These are phyloP conservation scores for Psilopsiagon aymara DNA, from an alignment of 2,113 vertebrate genomes.

Conservation along the genomic window DNA sequence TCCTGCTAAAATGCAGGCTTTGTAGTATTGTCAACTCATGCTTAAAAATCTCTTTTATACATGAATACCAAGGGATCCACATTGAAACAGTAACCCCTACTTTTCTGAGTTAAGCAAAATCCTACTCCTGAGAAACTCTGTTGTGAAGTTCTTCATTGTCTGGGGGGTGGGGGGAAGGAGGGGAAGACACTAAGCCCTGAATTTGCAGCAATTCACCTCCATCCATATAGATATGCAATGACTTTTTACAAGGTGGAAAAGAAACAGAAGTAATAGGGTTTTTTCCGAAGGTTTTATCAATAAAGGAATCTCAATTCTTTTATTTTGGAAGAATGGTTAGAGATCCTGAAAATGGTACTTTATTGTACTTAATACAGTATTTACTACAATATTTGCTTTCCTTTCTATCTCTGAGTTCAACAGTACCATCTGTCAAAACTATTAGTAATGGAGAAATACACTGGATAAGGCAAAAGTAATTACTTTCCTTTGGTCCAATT, in stretches of 20 bases:
- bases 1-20: background rate
- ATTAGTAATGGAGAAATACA: conserved; percentile 1
- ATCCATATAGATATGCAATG: background rate
- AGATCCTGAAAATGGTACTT: background rate
- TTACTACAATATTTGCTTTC: background rate
- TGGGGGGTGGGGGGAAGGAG: background rate
- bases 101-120: background rate
- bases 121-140: background rate
- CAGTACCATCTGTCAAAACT: conserved; percentile 46
- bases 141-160: background rate
- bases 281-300: background rate
- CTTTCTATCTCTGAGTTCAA: background rate
- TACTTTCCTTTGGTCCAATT: conserved; percentile 3
- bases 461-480: conserved; percentile 33
- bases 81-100: fast-evolving
- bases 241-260: background rate
- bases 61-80: background rate
- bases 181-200: background rate
- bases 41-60: background rate
- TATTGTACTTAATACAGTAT: background rate
- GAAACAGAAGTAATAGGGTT: background rate
- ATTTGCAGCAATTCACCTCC: background rate
- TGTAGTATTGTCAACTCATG: background rate
- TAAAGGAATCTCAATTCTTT: background rate
- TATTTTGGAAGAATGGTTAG: background rate